Conservation (phyloP, 2,113 vertebrate genomes). For the Pygoscelis antarcticus region DNA sequence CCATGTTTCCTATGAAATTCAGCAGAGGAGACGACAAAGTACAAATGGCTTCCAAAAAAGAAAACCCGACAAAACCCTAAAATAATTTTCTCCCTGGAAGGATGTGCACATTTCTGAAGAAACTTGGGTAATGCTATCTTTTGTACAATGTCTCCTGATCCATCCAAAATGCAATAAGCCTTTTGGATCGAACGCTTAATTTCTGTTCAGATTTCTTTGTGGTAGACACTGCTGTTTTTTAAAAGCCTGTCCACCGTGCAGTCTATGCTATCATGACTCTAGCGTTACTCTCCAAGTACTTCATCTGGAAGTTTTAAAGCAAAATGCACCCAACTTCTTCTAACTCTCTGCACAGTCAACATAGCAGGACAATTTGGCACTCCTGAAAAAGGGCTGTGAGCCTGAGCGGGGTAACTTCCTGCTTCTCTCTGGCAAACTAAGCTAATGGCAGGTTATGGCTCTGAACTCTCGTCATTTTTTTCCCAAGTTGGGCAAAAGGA, state of each 20-base stretch:
- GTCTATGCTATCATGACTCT: not conserved
- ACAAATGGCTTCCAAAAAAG: not conserved
- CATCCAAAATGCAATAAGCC: not conserved
- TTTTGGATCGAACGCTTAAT: not conserved
- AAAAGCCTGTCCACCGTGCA: not conserved
- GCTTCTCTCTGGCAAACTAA: not conserved
- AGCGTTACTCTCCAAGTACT: not conserved
- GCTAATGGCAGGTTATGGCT: not conserved
- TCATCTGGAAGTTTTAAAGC: not conserved
- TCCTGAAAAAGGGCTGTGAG: not conserved
- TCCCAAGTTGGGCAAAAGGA: not conserved
- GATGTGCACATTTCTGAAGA: not conserved
- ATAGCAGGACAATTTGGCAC: not conserved
- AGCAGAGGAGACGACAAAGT: not conserved
- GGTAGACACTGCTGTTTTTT: not conserved
- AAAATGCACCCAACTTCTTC: not conserved
- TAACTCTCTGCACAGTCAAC: not conserved
- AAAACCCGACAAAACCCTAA: not conserved
- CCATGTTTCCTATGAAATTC: not conserved
- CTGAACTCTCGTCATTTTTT: fast-evolving
- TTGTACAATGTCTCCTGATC: not conserved
- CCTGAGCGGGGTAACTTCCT: not conserved
- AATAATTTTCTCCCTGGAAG: not conserved
- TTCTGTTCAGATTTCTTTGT: not conserved
- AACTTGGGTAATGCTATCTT: not conserved